These are phyloP conservation scores for Rhamnusium bicolor DNA, from an alignment of 2,888 invertebrate genomes.

Conservation along the genomic window DNA sequence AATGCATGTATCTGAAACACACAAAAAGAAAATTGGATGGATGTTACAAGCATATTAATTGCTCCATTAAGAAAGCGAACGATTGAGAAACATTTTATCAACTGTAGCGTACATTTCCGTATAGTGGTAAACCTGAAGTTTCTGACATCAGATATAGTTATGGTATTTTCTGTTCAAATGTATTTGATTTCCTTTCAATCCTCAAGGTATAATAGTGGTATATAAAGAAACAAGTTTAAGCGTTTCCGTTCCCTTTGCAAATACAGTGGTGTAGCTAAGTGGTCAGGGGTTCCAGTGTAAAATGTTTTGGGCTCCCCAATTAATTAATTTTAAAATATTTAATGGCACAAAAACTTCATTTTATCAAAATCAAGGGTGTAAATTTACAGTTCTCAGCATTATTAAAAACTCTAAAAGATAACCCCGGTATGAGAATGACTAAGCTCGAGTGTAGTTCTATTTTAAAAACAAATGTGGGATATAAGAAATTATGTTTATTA, in stretches of 20 bases:
- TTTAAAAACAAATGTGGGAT: too few relatives aligned
- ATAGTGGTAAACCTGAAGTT: neutral
- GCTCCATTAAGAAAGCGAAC: slow-evolving; percentile 4
- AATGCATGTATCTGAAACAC: neutral
- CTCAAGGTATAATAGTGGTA: neutral
- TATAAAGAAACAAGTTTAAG: neutral
- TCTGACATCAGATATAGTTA: neutral
- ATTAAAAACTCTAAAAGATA: too few relatives aligned
- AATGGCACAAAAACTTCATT: too few relatives aligned
- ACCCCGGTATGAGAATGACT: too few relatives aligned
- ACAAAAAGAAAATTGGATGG: slow-evolving; percentile 1
- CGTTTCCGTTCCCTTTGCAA: slow-evolving; percentile 16
- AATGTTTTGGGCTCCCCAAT: too few relatives aligned
- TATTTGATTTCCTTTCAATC: neutral
- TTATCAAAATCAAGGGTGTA: too few relatives aligned
- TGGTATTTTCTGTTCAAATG: neutral
- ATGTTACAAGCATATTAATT: slow-evolving; percentile 13
- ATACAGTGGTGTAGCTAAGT: too few relatives aligned
- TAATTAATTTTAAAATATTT: too few relatives aligned
- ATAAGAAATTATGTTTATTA: too few relatives aligned
- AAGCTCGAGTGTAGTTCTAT: too few relatives aligned
- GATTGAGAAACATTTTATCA: neutral
- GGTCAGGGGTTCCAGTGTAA: too few relatives aligned
- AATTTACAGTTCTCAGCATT: too few relatives aligned
- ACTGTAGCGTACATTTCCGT: neutral